Evolutionary conservation across 2,888 invertebrate genomes (phyloP).

Genomic region (Meteorus cinctellus): DNA sequence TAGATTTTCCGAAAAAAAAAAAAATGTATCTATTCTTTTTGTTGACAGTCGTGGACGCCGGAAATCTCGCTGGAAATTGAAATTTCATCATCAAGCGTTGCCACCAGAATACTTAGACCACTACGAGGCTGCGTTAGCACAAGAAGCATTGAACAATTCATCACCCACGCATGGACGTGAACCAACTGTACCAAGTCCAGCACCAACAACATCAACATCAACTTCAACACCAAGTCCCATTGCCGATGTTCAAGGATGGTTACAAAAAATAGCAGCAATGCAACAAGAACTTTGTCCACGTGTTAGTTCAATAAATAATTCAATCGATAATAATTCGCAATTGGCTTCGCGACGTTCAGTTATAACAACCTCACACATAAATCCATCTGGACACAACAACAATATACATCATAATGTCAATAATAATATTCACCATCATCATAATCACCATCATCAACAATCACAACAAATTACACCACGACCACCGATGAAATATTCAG

Average conservation of each 20-base stretch:
- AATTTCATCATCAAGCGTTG: slow-evolving; percentile 87
- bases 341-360: slow-evolving; percentile 63
- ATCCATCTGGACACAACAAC: slow-evolving; percentile 41
- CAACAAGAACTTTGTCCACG: slow-evolving; percentile 76
- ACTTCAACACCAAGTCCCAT: slow-evolving; percentile 64
- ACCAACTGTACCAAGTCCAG: slow-evolving; percentile 68
- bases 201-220: slow-evolving; percentile 65
- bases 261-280: slow-evolving; percentile 83
- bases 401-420: background rate
- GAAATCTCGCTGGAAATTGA: slow-evolving; percentile 83
- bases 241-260: slow-evolving; percentile 77
- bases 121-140: slow-evolving; percentile 83
- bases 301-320: slow-evolving; percentile 37
- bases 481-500: slow-evolving; percentile 81
- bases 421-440: slow-evolving; percentile 48
- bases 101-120: slow-evolving; percentile 87
- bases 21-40: background rate
- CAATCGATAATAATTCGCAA: slow-evolving; percentile 28
- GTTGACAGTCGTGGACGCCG: slow-evolving; percentile 74
- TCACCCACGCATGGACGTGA: slow-evolving; percentile 57
- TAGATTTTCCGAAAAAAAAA: too few species aligned
- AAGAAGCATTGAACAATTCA: slow-evolving; percentile 70
- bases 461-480: slow-evolving; percentile 63
- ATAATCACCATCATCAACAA: slow-evolving; percentile 38
- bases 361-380: slow-evolving; percentile 64